Percentiles rank a stretch among this genome's conserved stretches.
phyloP scores from a whole-genome alignment of 2,888 invertebrate genomes.

The Atrina japonica region DNA sequence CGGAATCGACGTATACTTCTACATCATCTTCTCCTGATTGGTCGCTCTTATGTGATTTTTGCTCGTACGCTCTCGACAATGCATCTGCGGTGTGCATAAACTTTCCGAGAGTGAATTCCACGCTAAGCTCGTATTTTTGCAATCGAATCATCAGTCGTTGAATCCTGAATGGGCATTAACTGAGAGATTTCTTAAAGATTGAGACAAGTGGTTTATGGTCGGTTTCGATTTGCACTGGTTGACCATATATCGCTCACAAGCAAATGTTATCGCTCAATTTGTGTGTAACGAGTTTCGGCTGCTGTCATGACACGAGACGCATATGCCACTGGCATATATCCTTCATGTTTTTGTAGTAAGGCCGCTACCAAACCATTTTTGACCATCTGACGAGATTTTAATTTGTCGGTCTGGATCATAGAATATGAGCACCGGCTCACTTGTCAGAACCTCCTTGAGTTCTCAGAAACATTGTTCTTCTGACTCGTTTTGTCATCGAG shows the following conservation, averaged over 20 bases:
- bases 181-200: constrained; percentile 25
- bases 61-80: constrained; percentile 31
- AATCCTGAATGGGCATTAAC: constrained; percentile 23
- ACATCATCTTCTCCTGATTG: constrained; percentile 7
- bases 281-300: constrained; percentile 25
- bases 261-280: constrained; percentile 35
- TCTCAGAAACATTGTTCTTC: constrained; percentile 21
- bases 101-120: constrained; percentile 35
- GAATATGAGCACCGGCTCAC: constrained; percentile 30
- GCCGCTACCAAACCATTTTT: constrained; percentile 35
- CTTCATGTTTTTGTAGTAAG: no score
- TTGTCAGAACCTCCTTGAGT: constrained; percentile 5
- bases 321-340: no score
- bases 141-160: constrained; percentile 23
- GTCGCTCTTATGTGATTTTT: not conserved
- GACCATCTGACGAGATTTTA: constrained; percentile 3
- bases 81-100: constrained; percentile 40
- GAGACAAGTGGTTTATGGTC: constrained; percentile 33
- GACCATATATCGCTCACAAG: constrained; percentile 30
- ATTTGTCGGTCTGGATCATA: constrained; percentile 12
- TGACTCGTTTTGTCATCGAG: not conserved
- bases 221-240: constrained; percentile 25
- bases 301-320: constrained; percentile 16
- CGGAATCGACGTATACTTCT: constrained; percentile 8
- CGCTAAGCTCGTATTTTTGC: constrained; percentile 38